Evolutionary conservation across 2,797 vertebrate species (phyloP).

Genomic region (Champsocephalus gunnari): DNA sequence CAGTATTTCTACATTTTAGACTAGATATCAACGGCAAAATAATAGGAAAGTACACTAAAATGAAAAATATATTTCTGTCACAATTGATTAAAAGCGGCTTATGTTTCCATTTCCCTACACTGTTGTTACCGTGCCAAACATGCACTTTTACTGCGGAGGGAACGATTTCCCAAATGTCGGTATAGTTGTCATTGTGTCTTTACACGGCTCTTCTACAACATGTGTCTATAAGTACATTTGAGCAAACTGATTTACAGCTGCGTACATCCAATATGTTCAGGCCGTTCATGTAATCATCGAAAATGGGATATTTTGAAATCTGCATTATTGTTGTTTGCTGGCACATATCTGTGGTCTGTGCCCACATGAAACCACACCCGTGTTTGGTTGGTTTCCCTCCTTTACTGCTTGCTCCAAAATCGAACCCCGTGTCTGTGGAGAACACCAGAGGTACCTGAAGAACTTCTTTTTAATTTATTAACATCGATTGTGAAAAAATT

Average conservation of each 20-base stretch:
- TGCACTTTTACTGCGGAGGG: constrained; percentile 25
- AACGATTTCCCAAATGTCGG: not conserved
- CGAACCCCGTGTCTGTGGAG: not conserved
- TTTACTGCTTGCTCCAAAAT: not conserved
- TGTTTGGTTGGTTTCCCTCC: constrained; percentile 22
- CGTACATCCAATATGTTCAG: too few species aligned
- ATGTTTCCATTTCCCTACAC: not conserved
- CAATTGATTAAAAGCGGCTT: too few species aligned
- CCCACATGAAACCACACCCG: constrained; percentile 60
- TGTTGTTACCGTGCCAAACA: accelerated
- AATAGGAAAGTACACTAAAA: too few species aligned
- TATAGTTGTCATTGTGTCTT: not conserved
- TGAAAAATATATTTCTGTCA: too few species aligned
- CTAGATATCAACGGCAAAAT: too few species aligned
- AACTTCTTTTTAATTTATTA: too few species aligned
- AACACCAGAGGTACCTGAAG: not conserved
- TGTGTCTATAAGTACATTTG: not conserved
- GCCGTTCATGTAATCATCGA: not conserved
- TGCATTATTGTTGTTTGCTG: constrained; percentile 6
- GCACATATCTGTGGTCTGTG: constrained; percentile 17
- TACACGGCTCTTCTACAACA: not conserved
- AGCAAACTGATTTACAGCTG: not conserved
- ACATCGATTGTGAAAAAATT: too few species aligned
- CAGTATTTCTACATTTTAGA: too few species aligned
- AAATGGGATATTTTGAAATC: constrained; percentile 6